phyloP scores from a whole-genome alignment of 2,888 invertebrate genomes.

The Acleris emargana region DNA sequence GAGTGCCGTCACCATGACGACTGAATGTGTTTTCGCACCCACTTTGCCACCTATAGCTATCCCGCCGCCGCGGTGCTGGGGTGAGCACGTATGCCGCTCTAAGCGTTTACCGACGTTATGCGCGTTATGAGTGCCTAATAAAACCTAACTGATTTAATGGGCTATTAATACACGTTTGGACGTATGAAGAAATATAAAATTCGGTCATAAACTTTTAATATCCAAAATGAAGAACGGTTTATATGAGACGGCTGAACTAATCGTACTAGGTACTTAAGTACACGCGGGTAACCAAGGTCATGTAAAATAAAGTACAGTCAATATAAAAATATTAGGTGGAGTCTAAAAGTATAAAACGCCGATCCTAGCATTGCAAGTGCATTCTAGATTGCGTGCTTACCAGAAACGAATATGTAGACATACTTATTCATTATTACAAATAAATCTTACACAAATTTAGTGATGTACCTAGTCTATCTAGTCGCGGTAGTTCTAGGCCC shows the following conservation, averaged over 20 bases:
- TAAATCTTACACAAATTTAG: too few relatives aligned
- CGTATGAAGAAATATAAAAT: conserved; percentile 13
- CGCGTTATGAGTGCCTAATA: conserved; percentile 19
- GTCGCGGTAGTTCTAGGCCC: conserved; percentile 88
- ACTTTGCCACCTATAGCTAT: conserved; percentile 53
- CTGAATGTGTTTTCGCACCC: conserved; percentile 74
- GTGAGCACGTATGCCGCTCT: conserved; percentile 40
- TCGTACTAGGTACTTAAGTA: too few relatives aligned
- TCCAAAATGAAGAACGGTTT: background rate
- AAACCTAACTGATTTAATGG: conserved; percentile 22
- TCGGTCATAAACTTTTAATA: conserved; percentile 7
- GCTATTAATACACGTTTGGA: conserved; percentile 11
- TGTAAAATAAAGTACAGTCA: too few relatives aligned
- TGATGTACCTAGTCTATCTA: conserved; percentile 79
- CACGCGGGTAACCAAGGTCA: too few relatives aligned
- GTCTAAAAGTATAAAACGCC: too few relatives aligned
- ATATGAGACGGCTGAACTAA: too few relatives aligned
- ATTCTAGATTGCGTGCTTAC: too few relatives aligned
- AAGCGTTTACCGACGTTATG: conserved; percentile 16
- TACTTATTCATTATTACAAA: too few relatives aligned
- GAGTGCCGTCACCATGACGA: conserved; percentile 74
- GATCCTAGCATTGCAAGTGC: too few relatives aligned
- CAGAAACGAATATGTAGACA: too few relatives aligned
- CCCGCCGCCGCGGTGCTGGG: conserved; percentile 49
- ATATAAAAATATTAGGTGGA: too few relatives aligned